Base-by-base conservation (phyloP, 2,888 invertebrate species). In the Drosophila multiciliata region DNA sequence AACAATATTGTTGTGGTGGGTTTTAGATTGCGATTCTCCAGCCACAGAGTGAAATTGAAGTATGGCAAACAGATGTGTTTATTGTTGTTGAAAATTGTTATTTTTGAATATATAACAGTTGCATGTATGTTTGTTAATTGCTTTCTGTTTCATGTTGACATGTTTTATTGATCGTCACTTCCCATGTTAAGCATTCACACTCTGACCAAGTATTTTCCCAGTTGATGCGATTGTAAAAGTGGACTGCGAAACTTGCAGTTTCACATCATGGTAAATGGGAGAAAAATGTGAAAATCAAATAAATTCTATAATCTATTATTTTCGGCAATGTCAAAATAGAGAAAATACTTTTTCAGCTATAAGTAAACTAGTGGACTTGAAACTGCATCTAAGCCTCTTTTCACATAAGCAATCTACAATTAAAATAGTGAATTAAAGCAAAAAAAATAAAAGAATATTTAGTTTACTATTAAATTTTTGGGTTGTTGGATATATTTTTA, bases 51-150 rank as follows among this genome's bases (percentile, higher is more conserved):
- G 53, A 48, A 69, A 54, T 69, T 29, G 48, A 61, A 49, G 67
- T n/a, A 40, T 49, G 57, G 38, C 67, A 38, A 38, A 38, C 38
- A 57, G 38, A 12, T 40, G 38, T 35, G 38, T 57, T 67, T 67
- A 67, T 67, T 57, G 48, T 48, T 17, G 32, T 17, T 20, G 11
- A 55, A 45, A 38, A 33, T 40, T 42, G n/a, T 15, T 35, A 23
- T 33, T 35, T 49, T 49, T 49, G n/a, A 6, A 29, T 6, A 38
- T 12, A 53, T 53, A 23, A 29, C 66, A 36, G 57, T 57, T 66
- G 48, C 6, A 33, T 55, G 53, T 38, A 29, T 57, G 58, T 58
- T 67, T 68, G 69, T 68, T 59, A 67, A 67, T 67, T 67, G 67
- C 55, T 50, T 67, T 67, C 40, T 33, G 67, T 66, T 49, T 66